Base-by-base conservation (phyloP, 2,888 invertebrate genomes). In the Geophilus truncorum region DNA sequence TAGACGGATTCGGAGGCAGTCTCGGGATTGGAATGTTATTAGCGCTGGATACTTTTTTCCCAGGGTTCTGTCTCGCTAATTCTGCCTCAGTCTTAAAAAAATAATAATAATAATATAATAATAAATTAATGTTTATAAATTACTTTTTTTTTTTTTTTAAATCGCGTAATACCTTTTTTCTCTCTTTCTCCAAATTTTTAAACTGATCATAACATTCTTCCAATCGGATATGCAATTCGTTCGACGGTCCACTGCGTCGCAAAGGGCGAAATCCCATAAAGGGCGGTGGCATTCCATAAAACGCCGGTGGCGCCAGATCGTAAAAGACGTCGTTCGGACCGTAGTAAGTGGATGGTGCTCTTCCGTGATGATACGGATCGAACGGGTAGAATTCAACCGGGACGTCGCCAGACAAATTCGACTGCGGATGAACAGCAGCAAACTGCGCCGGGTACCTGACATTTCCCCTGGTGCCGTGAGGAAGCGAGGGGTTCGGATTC, bases 131-230 rank as follows among this genome's bases (percentile, higher is more conserved):
- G 36, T 18, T n/a, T 36, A 34, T 18, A 0, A 6, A 18, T 15
- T 18, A 78, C 10, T 32, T 30, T 6, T 3, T 62, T 34, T 28
- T 21, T 78, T 9, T 18, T n/a, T 32, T 5, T 34, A 80, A 15
- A n/a, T 21, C 28, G 81, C n/a, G n/a, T n/a, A n/a, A 81, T 83
- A 88, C 88, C 83, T 93, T 92, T 86, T 94, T 94, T 9, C 94
- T 88, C 85, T 94, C 94, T 79, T 92, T 91, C 85, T 94, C 94
- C 76, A 94, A 86, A 84, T 92, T 92, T 78, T 92, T 91, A 88
- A 93, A 94, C 84, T 94, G 93, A 82, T 93, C 93, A 85, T 92
- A 93, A 85, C 93, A 93, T 80, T 92, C 92, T 85, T 94, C 94
- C 5, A 94, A 88, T 0, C 92, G 90, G 9, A 90, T 88, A 87